Percentiles rank a stretch among this genome's conserved stretches.
phyloP scores from a whole-genome alignment of 1,140 invertebrate species.

The Schlechtendalia chinensis region DNA sequence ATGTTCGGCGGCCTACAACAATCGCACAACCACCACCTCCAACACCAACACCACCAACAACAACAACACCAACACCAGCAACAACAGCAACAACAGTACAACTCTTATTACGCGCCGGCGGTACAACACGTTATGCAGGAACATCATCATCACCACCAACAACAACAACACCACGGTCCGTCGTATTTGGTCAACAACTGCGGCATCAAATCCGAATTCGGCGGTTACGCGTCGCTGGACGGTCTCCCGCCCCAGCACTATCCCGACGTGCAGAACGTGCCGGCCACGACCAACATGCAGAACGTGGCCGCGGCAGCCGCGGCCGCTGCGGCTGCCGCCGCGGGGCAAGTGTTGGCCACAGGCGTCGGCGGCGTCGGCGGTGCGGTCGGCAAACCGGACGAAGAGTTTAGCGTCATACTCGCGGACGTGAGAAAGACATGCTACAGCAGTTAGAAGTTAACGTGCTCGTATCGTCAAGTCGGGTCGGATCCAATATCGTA shows the following conservation, averaged over 20 bases:
- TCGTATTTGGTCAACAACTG: constrained; percentile 39
- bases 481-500: no score
- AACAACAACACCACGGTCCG: constrained; percentile 26
- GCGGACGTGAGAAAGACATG: constrained; percentile 82
- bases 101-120: constrained; percentile 22
- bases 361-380: constrained; percentile 43
- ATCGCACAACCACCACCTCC: constrained; percentile 12
- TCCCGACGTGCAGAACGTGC: constrained; percentile 29
- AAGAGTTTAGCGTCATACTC: constrained; percentile 81
- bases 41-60: constrained; percentile 26
- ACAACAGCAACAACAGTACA: constrained; percentile 50
- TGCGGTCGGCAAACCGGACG: constrained; percentile 60
- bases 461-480: no score
- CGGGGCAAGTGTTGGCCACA: constrained; percentile 56
- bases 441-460: constrained; percentile 70
- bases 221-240: constrained; percentile 18
- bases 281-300: constrained; percentile 40
- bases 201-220: constrained; percentile 30
- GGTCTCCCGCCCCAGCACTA: constrained; percentile 17
- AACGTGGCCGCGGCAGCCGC: constrained; percentile 51
- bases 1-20: not conserved
- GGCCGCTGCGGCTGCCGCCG: constrained; percentile 52
- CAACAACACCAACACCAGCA: constrained; percentile 49
- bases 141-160: not conserved
- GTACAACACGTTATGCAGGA: constrained; percentile 28